phyloP scores from a whole-genome alignment of 2,113 vertebrate species.

The Ivindomyrus marchei region DNA sequence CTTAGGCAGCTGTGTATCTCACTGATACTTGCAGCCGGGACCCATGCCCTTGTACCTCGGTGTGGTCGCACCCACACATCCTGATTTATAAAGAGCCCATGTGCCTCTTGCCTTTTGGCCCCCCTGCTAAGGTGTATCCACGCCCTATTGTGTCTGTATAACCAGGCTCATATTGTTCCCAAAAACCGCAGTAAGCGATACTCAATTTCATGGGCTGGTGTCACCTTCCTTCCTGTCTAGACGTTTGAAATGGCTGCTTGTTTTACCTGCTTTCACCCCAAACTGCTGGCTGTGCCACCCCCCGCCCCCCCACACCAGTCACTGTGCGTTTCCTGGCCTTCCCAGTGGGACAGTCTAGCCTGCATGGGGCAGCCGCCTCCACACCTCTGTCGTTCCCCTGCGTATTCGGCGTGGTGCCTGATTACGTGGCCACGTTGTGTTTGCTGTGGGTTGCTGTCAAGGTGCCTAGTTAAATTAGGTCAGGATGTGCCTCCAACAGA shows the following conservation, averaged over 20 bases:
- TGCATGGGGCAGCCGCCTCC: background rate
- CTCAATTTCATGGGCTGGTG: background rate
- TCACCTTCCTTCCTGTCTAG: background rate
- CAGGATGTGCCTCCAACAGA: background rate
- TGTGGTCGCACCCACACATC: background rate
- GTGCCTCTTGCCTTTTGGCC: background rate
- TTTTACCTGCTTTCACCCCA: background rate
- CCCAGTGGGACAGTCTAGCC: background rate
- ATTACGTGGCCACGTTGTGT: background rate
- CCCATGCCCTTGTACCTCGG: background rate
- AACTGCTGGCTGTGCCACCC: background rate
- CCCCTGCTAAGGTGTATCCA: background rate
- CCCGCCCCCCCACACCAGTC: background rate
- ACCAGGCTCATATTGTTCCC: background rate
- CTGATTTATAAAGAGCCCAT: background rate
- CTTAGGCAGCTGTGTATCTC: background rate
- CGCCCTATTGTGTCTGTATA: background rate
- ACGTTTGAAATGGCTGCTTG: conserved; percentile 1
- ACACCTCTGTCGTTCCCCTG: background rate
- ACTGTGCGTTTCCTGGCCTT: background rate
- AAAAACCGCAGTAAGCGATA: conserved; percentile 10
- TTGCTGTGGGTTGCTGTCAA: background rate
- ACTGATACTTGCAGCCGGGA: background rate
- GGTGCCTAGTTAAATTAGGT: background rate
- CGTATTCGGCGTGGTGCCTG: background rate